Percentiles rank a stretch among this genome's conserved stretches.
Conservation (phyloP, 2,888 invertebrate species). For the Scaptomyza polygonia region DNA sequence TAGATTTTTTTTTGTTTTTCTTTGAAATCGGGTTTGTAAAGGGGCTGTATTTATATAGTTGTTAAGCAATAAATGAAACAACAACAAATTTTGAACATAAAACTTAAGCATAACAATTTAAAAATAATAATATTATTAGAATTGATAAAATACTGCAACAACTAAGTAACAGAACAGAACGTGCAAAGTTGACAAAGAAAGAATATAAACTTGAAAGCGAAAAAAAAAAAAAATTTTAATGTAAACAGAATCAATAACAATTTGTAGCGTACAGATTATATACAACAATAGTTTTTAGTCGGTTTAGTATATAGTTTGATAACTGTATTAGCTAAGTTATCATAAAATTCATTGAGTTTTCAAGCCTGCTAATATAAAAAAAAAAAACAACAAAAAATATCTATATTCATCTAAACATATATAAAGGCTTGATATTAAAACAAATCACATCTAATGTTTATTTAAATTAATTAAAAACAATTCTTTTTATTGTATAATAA, state of each 20-base stretch:
- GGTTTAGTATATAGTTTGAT: constrained; percentile 30
- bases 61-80: constrained; percentile 24
- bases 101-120: neutral
- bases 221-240: neutral
- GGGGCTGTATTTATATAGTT: constrained; percentile 54
- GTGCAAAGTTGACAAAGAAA: constrained; percentile 26
- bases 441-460: constrained; percentile 38
- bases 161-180: constrained; percentile 33
- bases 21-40: constrained; percentile 21
- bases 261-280: constrained; percentile 35
- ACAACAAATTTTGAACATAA: constrained; percentile 1
- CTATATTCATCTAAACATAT: constrained; percentile 14
- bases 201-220: neutral
- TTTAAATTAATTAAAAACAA: constrained; percentile 35
- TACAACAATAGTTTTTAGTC: constrained; percentile 35
- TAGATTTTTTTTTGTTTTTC: constrained; percentile 12
- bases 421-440: constrained; percentile 32
- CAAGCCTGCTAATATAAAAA: constrained; percentile 17
- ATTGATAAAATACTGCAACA: constrained; percentile 9
- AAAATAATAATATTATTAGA: neutral
- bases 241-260: constrained; percentile 12
- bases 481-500: constrained; percentile 24
- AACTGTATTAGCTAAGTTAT: constrained; percentile 57
- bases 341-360: constrained; percentile 33
- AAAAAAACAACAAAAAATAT: constrained; percentile 8